Conservation (phyloP, 2,888 invertebrate species). For the Caenorhabditis sp. region DNA sequence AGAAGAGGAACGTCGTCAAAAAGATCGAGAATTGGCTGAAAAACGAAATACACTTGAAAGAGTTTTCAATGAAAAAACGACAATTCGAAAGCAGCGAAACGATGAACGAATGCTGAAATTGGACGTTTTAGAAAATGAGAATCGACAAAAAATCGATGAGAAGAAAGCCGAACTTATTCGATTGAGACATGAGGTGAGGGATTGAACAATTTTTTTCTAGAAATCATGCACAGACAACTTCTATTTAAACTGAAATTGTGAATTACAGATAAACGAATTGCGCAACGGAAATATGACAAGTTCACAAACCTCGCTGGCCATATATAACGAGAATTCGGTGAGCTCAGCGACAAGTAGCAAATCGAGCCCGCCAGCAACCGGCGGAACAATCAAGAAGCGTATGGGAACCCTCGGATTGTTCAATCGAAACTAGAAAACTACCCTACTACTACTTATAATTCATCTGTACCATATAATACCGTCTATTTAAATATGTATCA, state of each 20-base stretch:
- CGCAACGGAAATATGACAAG: constrained; percentile 32
- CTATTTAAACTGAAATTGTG: no score
- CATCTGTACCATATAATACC: no score
- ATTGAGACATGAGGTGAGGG: constrained; percentile 22
- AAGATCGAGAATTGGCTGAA: constrained; percentile 86
- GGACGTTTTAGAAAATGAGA: constrained; percentile 15
- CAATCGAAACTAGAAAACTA: constrained; percentile 42
- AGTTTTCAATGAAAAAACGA: constrained; percentile 72
- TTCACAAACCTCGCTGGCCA: constrained; percentile 35
- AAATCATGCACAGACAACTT: no score
- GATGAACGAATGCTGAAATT: constrained; percentile 22
- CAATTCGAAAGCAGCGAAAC: constrained; percentile 23
- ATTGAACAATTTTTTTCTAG: no score
- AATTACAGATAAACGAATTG: constrained; percentile 26
- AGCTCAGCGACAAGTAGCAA: constrained; percentile 16
- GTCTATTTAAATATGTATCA: no score
- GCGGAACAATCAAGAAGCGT: constrained; percentile 60
- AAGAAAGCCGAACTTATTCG: constrained; percentile 34
- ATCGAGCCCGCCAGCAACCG: constrained; percentile 32
- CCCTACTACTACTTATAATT: no score
- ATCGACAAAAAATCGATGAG: constrained; percentile 27
- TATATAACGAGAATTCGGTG: constrained; percentile 40
- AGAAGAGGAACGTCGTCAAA: constrained; percentile 96
- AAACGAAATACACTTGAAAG: constrained; percentile 99
- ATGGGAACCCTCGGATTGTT: constrained; percentile 55